Evolutionary conservation across 2,888 invertebrate species (phyloP).

Genomic region (Drosophila mercatorum): DNA sequence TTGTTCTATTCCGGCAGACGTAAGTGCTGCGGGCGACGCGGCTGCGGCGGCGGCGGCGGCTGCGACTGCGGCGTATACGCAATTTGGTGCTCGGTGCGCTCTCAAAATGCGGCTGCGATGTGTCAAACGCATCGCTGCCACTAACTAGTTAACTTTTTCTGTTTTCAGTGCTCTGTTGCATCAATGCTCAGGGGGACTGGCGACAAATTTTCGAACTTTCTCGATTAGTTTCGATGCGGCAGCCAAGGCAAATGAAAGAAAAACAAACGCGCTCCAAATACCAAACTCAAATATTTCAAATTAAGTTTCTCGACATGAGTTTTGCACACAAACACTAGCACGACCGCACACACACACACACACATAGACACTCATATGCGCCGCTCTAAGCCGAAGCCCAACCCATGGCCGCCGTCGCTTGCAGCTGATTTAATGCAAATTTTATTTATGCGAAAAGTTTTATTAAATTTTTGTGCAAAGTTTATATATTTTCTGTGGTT

Average conservation of each 20-base stretch:
- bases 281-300: constrained; percentile 80
- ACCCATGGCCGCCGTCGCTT: constrained; percentile 56
- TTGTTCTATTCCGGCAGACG: constrained; percentile 15
- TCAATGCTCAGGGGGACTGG: constrained; percentile 45
- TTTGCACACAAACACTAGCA: constrained; percentile 55
- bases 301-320: constrained; percentile 80
- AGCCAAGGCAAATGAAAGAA: constrained; percentile 59
- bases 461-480: constrained; percentile 82
- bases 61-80: constrained; percentile 61
- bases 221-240: constrained; percentile 76
- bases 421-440: constrained; percentile 83
- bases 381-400: constrained; percentile 55
- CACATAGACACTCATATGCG: constrained; percentile 38
- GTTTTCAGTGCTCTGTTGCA: constrained; percentile 31
- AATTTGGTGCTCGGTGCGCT: constrained; percentile 33
- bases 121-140: constrained; percentile 51
- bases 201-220: constrained; percentile 79
- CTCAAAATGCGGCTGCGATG: constrained; percentile 34
- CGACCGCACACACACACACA: constrained; percentile 24
- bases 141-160: constrained; percentile 66
- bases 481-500: constrained; percentile 82
- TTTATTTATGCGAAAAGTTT: constrained; percentile 83
- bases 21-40: constrained; percentile 35
- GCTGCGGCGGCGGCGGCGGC: constrained; percentile 37
- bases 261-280: constrained; percentile 70